phyloP scores from a whole-genome alignment of 2,113 vertebrate species.

The Pterophyllum scalare region DNA sequence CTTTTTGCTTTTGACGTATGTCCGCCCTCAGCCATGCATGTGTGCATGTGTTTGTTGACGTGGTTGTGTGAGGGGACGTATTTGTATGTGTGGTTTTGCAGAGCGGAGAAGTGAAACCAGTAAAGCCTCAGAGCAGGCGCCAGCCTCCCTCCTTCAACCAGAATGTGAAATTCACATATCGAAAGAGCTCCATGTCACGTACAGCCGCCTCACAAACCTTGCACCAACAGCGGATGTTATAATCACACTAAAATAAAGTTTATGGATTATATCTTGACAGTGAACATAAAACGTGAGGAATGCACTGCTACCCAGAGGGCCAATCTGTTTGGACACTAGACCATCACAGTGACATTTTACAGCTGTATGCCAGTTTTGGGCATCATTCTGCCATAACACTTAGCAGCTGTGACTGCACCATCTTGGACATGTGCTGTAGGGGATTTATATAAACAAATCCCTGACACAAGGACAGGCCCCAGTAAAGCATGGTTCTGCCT shows the following conservation, averaged over 20 bases:
- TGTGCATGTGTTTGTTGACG: not conserved
- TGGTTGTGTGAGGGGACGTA: slow-evolving; percentile 25
- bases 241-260: slow-evolving; percentile 15
- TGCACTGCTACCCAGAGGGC: slow-evolving; percentile 29
- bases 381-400: not conserved
- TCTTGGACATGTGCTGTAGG: not conserved
- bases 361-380: not conserved
- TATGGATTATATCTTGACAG: slow-evolving; percentile 24
- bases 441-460: slow-evolving; percentile 26
- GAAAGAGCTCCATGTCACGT: slow-evolving; percentile 11
- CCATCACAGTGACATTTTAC: slow-evolving; percentile 40
- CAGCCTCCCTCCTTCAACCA: slow-evolving; percentile 31
- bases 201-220: not conserved
- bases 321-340: slow-evolving; percentile 53
- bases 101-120: slow-evolving; percentile 78
- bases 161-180: slow-evolving; percentile 24
- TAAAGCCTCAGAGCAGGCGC: slow-evolving; percentile 43
- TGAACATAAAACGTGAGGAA: slow-evolving; percentile 48
- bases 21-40: slow-evolving; percentile 31
- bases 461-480: slow-evolving; percentile 26
- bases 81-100: slow-evolving; percentile 54
- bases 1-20: slow-evolving; percentile 63
- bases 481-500: slow-evolving; percentile 21
- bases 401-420: not conserved
- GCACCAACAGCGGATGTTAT: not conserved